These are phyloP conservation scores for Macaca nemestrina DNA, from an alignment of 2,113 vertebrate species.

Conservation along the genomic window DNA sequence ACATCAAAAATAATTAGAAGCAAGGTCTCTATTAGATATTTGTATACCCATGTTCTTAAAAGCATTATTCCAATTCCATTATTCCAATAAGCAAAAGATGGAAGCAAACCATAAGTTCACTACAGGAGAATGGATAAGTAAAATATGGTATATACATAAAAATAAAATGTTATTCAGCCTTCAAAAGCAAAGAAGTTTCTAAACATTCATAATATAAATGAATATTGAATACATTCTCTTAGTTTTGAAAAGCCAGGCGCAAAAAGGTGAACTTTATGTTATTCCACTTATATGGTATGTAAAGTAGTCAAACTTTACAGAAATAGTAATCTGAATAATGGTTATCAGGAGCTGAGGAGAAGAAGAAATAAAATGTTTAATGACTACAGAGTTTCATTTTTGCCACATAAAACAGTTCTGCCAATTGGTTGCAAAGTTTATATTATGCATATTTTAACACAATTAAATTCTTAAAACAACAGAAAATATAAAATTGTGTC, in stretches of 20 bases:
- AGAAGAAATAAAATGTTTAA: neutral
- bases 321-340: neutral
- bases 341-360: neutral
- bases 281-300: neutral
- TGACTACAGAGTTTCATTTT: neutral
- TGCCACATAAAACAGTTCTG: neutral
- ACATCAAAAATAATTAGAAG: neutral
- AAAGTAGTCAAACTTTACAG: neutral
- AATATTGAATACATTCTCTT: neutral
- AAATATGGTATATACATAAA: neutral
- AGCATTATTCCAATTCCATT: neutral
- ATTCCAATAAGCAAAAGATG: neutral
- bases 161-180: neutral
- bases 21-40: neutral
- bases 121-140: neutral
- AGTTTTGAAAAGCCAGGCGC: neutral
- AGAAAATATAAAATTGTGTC: neutral
- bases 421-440: neutral
- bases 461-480: neutral
- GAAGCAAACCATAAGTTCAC: neutral
- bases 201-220: neutral
- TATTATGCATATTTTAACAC: neutral
- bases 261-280: neutral
- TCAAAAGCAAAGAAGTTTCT: neutral
- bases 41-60: neutral